A percentile compares a stretch with the other conserved stretches of the same genome.
Conservation (phyloP, 2,888 invertebrate genomes). For the Agapetus fuscipes region DNA sequence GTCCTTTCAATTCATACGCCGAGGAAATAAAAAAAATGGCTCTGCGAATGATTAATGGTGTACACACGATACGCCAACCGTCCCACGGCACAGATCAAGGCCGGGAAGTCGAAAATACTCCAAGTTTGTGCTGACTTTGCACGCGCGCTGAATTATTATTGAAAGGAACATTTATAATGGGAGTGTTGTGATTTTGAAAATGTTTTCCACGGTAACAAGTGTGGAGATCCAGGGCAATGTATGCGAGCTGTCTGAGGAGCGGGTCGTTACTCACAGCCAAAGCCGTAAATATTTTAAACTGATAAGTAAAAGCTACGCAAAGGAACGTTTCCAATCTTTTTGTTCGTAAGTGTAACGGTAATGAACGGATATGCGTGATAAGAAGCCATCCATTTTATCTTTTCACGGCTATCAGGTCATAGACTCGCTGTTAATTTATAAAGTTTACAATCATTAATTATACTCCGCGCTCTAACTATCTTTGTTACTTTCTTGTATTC, state of each 20-base stretch:
- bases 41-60: background rate
- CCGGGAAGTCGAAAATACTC: too few relatives aligned
- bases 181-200: too few relatives aligned
- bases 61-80: background rate
- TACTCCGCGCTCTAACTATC: slow-evolving; percentile 12
- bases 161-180: too few relatives aligned
- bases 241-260: too few relatives aligned
- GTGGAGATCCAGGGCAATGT: too few relatives aligned
- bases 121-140: background rate
- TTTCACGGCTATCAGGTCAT: slow-evolving; percentile 20
- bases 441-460: slow-evolving; percentile 21
- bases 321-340: slow-evolving; percentile 10
- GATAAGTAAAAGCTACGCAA: slow-evolving; percentile 6
- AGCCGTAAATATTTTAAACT: slow-evolving; percentile 8
- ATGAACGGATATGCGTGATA: slow-evolving; percentile 17
- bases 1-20: background rate
- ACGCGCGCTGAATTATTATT: background rate
- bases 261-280: slow-evolving; percentile 2
- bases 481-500: slow-evolving; percentile 15
- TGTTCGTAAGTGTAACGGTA: slow-evolving; percentile 3
- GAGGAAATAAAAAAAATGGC: background rate
- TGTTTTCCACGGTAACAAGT: too few relatives aligned
- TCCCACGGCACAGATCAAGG: background rate
- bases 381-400: slow-evolving; percentile 19
- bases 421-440: slow-evolving; percentile 20